Base-by-base conservation (phyloP, 2,888 invertebrate species). In the Caenorhabditis sulstoni region DNA sequence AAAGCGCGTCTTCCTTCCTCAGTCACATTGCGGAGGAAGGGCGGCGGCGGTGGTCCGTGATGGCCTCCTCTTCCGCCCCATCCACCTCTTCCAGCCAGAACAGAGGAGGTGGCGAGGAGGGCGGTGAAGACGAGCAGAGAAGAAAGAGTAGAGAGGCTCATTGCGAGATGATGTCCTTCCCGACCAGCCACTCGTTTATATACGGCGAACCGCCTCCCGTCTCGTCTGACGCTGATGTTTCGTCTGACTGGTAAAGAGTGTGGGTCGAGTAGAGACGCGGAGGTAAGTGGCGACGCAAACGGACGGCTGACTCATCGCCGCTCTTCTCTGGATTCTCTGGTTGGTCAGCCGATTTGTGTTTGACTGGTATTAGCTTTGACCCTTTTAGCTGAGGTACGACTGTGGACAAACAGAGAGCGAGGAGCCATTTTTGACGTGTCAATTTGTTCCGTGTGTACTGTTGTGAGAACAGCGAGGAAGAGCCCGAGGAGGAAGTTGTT, bases 11-110 rank as follows among this genome's bases (percentile, higher is more conserved):
- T 50, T 57, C 65, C 80, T 8, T 78, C 74, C 11, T 68, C 57
- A 29, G 80, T 81, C 14, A 79, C 79, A 23, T 79, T 81, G 22
- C 62, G 76, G 53, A 83, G 82, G 74, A 79, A 83, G 49, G 82
- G 77, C 18, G 75, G 79, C 45, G 74, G 73, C 23, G 77, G 79
- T 29, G 76, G 79, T 45, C 81, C 81, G 8, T 55, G 57, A n/a
- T 59, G 55, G 16, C 66, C 61, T 20, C 73, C 73, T 16, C 18
- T 23, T 22, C 71, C 71, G 23, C 71, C 71, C 39, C 20, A 41
- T 22, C 66, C 67, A 12, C 66, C 61, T 44, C 35, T 35, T 12
- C 67, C 58, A 20, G 39, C 52, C 14, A 52, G 44, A 29, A 44
- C 14, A 57, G 67, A 49, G 39, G 45, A 49, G 22, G 45, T 62